Evolutionary conservation across 2,888 invertebrate species (phyloP), one percentile per base, ranked within the genome.

Genomic region (Bombyx huttoni): DNA sequence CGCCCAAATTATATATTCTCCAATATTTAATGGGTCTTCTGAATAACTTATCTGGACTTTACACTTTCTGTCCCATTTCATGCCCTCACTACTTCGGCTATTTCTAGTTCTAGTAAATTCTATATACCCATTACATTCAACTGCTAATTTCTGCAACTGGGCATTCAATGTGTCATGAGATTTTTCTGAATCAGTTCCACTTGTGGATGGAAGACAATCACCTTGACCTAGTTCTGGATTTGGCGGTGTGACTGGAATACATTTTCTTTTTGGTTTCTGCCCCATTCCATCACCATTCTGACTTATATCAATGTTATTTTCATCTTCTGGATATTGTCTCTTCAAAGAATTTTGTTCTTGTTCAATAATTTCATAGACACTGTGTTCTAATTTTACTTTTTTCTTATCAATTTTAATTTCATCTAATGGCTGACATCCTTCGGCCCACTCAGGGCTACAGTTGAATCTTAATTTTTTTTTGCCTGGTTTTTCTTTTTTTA

Each of bases 31-130:
- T 9, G 83, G 85, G 53, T 89, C 87, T 56, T 86, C 84, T 0
- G 89, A 90, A 70, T 91, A 92, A 34, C 91, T 91, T 13, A 92
- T 89, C 73, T 91, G 91, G 51, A 92, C 70, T 67, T 91, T 92
- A 65, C 91, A 91, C 49, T 90, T 90, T 52, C 91, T 79, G 56
- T 88, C 89, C 91, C 92, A 92, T 61, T 89, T 90, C 78, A 87
- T 90, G 54, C 66, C 63, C 55, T 84, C 89, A 57, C 62, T 60
- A 59, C 73, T 76, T 34, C 75, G 63, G 53, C 68, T 81, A 55
- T 82, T 85, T 56, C 78, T 75, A 13, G 75, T 73, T 61, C 83
- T 75, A 40, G 75, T 76, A 61, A 89, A 89, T 61, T 86, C 81
- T 51, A 89, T 74, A 53, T 78, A 85, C 46, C 89, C 87, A 58